Conservation (phyloP, 2,797 vertebrate genomes). For the Myotis pilosus region DNA sequence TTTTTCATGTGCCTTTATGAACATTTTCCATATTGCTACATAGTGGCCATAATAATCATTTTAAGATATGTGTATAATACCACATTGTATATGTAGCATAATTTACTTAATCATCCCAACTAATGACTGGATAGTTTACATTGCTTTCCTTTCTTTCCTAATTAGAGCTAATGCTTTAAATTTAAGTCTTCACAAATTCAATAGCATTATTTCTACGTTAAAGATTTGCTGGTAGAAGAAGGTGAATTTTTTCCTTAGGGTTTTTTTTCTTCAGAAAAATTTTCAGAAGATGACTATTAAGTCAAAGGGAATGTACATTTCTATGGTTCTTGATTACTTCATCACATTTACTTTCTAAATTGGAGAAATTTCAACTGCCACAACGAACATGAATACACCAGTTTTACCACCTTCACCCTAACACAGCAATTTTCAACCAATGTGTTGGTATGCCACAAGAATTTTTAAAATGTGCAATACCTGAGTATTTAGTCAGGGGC, state of each 20-base stretch:
- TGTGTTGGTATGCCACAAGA: background rate
- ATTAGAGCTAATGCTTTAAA: background rate
- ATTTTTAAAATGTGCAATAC: too few species aligned
- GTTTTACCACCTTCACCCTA: background rate
- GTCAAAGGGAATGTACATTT: background rate
- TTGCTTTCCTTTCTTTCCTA: slow-evolving; percentile 16
- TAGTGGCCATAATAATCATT: background rate
- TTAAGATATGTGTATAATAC: slow-evolving; percentile 40
- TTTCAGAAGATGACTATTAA: slow-evolving; percentile 3
- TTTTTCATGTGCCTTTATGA: slow-evolving; percentile 14
- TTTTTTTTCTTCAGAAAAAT: background rate
- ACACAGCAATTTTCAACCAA: background rate
- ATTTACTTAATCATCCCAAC: background rate
- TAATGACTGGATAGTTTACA: background rate
- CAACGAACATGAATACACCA: background rate
- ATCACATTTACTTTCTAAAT: slow-evolving; percentile 51
- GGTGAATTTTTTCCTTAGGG: background rate
- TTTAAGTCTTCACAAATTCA: background rate
- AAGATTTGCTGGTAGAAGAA: background rate
- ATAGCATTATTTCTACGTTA: background rate
- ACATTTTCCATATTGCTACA: background rate
- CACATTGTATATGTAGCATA: background rate
- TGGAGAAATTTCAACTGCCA: slow-evolving; percentile 19
- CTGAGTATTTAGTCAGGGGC: too few species aligned
- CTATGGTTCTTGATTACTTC: slow-evolving; percentile 29